Conservation (phyloP, 1,140 invertebrate species). For the Stegodyphus dumicola region DNA sequence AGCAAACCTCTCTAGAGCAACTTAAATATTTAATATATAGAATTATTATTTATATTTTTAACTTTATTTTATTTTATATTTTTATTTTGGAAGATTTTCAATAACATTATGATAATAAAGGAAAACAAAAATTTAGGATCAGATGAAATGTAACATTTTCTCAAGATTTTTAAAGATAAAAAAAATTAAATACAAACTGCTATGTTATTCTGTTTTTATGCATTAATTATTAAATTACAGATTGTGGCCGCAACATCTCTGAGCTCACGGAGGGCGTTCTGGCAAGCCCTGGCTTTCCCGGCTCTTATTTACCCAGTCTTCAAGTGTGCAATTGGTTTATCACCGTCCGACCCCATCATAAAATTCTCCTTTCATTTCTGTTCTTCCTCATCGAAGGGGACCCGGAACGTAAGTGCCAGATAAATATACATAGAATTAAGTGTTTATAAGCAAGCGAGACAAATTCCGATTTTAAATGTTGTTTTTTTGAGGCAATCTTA, state of each 20-base stretch:
- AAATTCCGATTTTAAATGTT: background rate
- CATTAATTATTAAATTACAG: constrained; percentile 71
- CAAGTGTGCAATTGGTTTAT: constrained; percentile 88
- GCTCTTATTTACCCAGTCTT: constrained; percentile 84
- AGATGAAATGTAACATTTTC: too few species aligned
- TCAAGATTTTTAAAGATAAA: too few species aligned
- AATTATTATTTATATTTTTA: too few species aligned
- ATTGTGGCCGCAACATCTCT: constrained; percentile 88
- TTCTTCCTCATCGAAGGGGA: constrained; percentile 90
- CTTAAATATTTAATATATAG: too few species aligned
- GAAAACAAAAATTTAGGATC: too few species aligned
- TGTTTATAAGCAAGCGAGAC: background rate
- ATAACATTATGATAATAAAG: too few species aligned
- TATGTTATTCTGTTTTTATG: background rate
- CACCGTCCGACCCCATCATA: constrained; percentile 81
- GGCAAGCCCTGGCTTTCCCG: constrained; percentile 83
- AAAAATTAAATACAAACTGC: too few species aligned
- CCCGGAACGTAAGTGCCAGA: constrained; percentile 69
- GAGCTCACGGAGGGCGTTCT: constrained; percentile 83
- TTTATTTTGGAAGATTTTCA: too few species aligned
- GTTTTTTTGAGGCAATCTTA: background rate
- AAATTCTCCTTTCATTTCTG: constrained; percentile 87
- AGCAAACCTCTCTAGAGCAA: too few species aligned
- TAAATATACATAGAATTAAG: background rate
- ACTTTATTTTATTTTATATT: too few species aligned